Percentiles rank a stretch among this genome's conserved stretches.
Conservation (phyloP, 2,888 invertebrate genomes). For the Apeira syringaria region DNA sequence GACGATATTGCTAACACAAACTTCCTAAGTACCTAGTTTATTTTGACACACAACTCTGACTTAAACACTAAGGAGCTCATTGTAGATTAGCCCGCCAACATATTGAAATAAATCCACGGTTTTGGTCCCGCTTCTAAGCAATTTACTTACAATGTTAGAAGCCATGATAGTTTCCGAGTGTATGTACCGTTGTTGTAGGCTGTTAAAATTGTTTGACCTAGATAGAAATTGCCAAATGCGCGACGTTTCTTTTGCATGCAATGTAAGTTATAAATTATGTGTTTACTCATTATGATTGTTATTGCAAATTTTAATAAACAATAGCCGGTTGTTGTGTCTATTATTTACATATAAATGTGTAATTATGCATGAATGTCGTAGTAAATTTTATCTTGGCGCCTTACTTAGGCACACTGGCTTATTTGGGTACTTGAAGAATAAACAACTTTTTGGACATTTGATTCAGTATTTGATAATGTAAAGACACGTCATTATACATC, state of each 20-base stretch:
- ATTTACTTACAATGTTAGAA: too few species aligned
- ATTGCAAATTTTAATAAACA: not conserved
- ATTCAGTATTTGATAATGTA: not conserved
- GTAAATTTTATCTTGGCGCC: not conserved
- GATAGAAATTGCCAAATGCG: conserved; percentile 48
- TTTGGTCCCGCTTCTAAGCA: too few species aligned
- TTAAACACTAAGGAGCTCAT: too few species aligned
- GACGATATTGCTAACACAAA: too few species aligned
- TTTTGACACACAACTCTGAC: too few species aligned
- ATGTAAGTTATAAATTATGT: conserved; percentile 3
- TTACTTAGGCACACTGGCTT: not conserved
- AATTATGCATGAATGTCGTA: not conserved
- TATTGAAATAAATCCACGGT: too few species aligned
- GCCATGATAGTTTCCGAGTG: too few species aligned
- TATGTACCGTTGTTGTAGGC: too few species aligned
- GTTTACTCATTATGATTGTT: not conserved
- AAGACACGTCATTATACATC: conserved; percentile 11
- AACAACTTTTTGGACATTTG: not conserved
- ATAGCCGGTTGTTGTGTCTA: too few species aligned
- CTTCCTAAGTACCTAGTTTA: too few species aligned
- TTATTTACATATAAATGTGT: too few species aligned
- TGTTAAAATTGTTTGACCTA: conserved; percentile 54
- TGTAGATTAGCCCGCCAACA: too few species aligned
- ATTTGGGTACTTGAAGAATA: not conserved
- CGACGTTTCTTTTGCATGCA: conserved; percentile 6